Evolutionary conservation across 1,140 invertebrate genomes (phyloP), one percentile per base, ranked within the genome.

Genomic region (Trichonephila clavipes): DNA sequence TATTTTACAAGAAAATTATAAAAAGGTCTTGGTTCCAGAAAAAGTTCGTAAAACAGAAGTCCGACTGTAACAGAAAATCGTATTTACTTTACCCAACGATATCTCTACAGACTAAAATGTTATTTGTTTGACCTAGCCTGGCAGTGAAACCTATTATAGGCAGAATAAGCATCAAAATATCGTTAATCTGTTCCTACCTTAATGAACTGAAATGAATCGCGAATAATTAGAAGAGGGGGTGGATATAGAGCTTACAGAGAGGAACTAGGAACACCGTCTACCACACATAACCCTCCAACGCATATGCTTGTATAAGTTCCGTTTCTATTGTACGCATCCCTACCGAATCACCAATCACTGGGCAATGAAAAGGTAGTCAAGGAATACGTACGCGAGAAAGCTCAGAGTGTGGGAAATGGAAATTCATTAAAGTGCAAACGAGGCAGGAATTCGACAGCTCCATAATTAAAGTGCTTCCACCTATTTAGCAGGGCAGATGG

Each of bases 391-490:
- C 88, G 58, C 88, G 88, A 28, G 28, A 66, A 89, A 89, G 88
- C 88, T 77, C 72, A 24, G 66, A 72, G 10, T 69, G 88, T 72
- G 88, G 88, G 88, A 66, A 89, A 34, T 61, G 28, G 88, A 69
- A 89, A 89, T 89, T 69, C 51, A 72, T 58, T 69, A 89, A 89
- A 89, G 88, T 59, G 88, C 88, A 77, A 89, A 89, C 64, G 66
- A 87, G 64, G 64, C 66, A 59, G 64, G 66, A 85, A 85, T 89
- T 77, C 64, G 88, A 89, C 88, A 77, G 88, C 40, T 72, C 88
- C n/a, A 18, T 89, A 89, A 89, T 89, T 89, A 89, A 89, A 89
- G 88, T 87, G 85, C 85, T 87, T 59, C 88, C 88, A 89, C 88
- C 88, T 66, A 89, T 89, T 89, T 89, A 89, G 40, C 88, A 19